Evolutionary conservation across 2,888 invertebrate species (phyloP), one percentile per base, ranked within the genome.

Genomic region (Cecidostiba fungosa): DNA sequence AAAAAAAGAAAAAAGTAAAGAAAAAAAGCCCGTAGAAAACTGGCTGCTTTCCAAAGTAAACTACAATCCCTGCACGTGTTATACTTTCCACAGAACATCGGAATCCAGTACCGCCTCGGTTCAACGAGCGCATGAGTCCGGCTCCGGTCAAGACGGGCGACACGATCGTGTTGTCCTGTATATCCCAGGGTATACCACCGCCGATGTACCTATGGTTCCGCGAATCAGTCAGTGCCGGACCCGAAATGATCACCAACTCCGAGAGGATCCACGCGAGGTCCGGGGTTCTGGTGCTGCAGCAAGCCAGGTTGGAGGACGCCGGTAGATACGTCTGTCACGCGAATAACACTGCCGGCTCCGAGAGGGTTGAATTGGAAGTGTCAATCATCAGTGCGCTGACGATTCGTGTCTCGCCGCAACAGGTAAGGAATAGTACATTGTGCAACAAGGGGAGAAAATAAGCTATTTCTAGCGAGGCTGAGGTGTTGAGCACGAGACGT

Each of bases 251-350:
- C 88, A 90, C 90, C 88, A 93, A 92, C 89, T 92, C 93, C 74
- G 92, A 93, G 89, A 90, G 93, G 87, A 89, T 92, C 43, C 93
- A 93, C 89, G 91, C 92, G 66, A 89, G 92, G 3, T 92, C 92
- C 6, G 94, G 94, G 74, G 93, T 93, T 39, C 91, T 94, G 86
- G 91, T 93, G 62, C 87, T 93, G 66, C 93, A 93, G 87, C 92
- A 92, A 73, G 93, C 93, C 66, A 89, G 96, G 86, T 94, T 96
- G 79, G 97, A 97, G 91, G 98, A 98, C 93, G 95, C 96, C 85
- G 98, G 98, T 77, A 96, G 96, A 89, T 98, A 98, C 94, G 95
- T 97, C 84, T 98, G 98, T 94, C 97, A 97, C 95, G 97, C 97
- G 84, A 98, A 98, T 94, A 98, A 98, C 93, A 96, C 97, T 10